Evolutionary conservation across 2,113 vertebrate genomes (phyloP), one percentile per base, ranked within the genome.

Genomic region (Sinosuthora webbiana): DNA sequence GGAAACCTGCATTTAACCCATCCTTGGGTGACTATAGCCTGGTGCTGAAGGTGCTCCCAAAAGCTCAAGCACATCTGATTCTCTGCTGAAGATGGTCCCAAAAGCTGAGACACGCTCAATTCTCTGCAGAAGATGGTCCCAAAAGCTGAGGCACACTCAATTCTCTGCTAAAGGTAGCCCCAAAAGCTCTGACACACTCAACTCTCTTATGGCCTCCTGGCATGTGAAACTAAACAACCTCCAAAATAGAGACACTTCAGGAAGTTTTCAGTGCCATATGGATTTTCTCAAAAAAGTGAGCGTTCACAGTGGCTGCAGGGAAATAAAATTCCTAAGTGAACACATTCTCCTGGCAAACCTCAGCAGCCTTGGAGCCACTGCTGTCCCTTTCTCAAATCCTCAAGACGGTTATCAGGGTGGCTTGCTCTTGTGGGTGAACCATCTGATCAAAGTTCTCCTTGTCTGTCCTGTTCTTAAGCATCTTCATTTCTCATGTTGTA

Each of bases 361-460:
- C 35, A 42, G 31, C 45, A 87, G 21, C 23, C 16, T 10, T 5
- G 49, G 45, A 70, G n/a, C 10, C 10, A 4, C 52, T 84, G 3
- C 5, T 31, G 24, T 31, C 50, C 65, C 24, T 55, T 63, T 25
- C 23, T 39, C 15, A 42, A 8, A 56, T 35, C 35, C 47, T 59
- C 0, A 0, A 9, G 56, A 49, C 27, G 17, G 15, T 68, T 41
- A 17, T 28, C 20, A 12, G 22, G 44, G 13, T 62, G 53, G 7
- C 52, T 45, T 70, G 45, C 13, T 64, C 62, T 33, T 27, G 33
- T 39, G 56, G n/a, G 9, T 18, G 3, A 30, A 31, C 27, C 17
- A 1, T 37, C 39, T 57, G 41, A 53, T 8, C 63, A 49, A 24
- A 69, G 25, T 21, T 42, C 6, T 39, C 23, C 52, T 25, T 42